These are phyloP conservation scores for Anolis sagrei DNA, from an alignment of 2,113 vertebrate genomes.

Conservation along the genomic window DNA sequence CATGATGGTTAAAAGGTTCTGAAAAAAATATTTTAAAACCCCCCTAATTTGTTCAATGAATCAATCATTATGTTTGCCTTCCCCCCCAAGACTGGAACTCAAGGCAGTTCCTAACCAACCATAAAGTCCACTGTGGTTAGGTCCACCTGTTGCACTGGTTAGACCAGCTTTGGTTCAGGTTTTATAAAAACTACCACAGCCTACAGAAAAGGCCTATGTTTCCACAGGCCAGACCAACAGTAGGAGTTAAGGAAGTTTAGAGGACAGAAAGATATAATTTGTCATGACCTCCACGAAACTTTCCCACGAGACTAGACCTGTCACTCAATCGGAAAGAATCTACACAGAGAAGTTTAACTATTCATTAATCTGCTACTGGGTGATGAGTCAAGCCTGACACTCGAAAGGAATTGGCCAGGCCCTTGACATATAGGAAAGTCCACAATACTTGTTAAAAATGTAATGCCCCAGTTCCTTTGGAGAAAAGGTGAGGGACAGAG, in stretches of 20 bases:
- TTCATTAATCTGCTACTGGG: slow-evolving; percentile 23
- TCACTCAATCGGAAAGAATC: slow-evolving; percentile 31
- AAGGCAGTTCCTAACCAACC: too few species aligned
- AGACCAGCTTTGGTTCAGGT: slow-evolving; percentile 25
- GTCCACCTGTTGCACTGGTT: slow-evolving; percentile 4
- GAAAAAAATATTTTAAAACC: too few species aligned
- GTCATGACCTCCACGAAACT: neutral
- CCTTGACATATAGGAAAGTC: neutral
- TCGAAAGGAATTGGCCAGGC: neutral
- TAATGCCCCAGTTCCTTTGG: neutral
- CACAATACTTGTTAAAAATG: neutral
- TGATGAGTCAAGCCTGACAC: slow-evolving; percentile 22
- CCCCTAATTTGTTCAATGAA: too few species aligned
- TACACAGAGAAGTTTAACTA: slow-evolving; percentile 20
- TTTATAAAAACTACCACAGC: slow-evolving; percentile 5
- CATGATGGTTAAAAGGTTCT: too few species aligned
- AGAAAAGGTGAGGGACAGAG: neutral
- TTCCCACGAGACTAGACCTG: neutral
- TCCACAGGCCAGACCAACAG: neutral
- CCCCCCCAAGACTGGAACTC: too few species aligned
- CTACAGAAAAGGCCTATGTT: neutral
- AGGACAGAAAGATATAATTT: slow-evolving; percentile 22
- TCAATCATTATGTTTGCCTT: too few species aligned
- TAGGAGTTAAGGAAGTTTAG: neutral
- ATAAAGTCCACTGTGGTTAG: neutral